phyloP scores from a whole-genome alignment of 2,888 invertebrate genomes.

The Pterobdella sp. region DNA sequence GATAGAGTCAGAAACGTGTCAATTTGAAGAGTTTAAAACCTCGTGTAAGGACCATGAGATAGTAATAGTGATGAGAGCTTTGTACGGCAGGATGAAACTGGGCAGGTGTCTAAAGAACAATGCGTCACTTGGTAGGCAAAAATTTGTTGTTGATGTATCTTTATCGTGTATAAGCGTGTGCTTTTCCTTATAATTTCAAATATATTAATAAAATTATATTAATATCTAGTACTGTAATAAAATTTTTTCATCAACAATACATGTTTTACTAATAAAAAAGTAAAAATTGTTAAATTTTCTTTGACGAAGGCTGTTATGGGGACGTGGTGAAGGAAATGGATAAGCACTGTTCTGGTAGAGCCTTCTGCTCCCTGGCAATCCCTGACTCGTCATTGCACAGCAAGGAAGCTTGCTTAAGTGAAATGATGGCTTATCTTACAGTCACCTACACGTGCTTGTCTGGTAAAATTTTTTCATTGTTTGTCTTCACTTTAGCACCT shows the following conservation, averaged over 20 bases:
- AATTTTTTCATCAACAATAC: too few species aligned
- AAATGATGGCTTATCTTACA: conserved; percentile 37
- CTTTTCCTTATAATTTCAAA: too few species aligned
- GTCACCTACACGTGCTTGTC: conserved; percentile 35
- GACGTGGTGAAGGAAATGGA: conserved; percentile 36
- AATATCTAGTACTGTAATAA: too few species aligned
- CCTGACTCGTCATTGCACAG: conserved; percentile 35
- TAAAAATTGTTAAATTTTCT: too few species aligned
- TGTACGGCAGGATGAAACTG: conserved; percentile 5
- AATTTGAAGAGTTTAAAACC: background rate
- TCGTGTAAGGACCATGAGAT: background rate
- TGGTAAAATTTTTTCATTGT: conserved; percentile 30
- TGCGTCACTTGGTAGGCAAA: background rate
- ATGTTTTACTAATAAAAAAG: too few species aligned
- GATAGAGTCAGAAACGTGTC: conserved; percentile 3
- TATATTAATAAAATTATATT: too few species aligned
- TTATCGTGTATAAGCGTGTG: too few species aligned
- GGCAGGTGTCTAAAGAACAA: conserved; percentile 5
- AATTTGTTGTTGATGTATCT: too few species aligned
- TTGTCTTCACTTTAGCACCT: background rate
- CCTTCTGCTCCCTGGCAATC: conserved; percentile 32
- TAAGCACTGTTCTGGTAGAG: conserved; percentile 35
- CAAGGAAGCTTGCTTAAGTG: conserved; percentile 35
- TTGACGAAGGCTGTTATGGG: conserved; percentile 36
- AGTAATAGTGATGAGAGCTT: background rate